phyloP scores from a whole-genome alignment of 2,797 vertebrate genomes.

The Buphagus erythrorhynchus region DNA sequence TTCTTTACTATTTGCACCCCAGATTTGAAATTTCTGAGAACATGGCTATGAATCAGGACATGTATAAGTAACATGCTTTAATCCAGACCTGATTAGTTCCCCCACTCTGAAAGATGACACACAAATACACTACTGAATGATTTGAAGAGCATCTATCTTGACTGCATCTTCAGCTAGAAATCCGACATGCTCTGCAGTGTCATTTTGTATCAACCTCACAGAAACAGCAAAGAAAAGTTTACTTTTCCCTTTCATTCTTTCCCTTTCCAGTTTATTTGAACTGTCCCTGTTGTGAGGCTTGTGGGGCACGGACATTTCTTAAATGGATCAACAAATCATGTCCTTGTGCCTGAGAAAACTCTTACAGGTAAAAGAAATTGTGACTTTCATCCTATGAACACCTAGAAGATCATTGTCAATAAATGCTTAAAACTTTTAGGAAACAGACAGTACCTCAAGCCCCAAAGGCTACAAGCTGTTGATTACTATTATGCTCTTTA shows the following conservation, averaged over 20 bases:
- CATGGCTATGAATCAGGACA: neutral
- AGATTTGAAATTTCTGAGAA: neutral
- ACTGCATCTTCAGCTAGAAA: neutral
- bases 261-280: neutral
- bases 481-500: neutral
- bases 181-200: neutral
- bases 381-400: neutral
- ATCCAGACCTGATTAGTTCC: neutral
- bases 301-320: neutral
- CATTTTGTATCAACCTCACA: neutral
- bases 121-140: neutral
- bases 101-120: neutral
- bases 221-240: neutral
- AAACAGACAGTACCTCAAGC: neutral
- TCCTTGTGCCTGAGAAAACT: neutral
- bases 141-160: neutral
- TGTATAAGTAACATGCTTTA: neutral
- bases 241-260: neutral
- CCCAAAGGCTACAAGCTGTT: neutral
- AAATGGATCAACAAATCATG: neutral
- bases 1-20: neutral
- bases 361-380: neutral
- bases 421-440: neutral
- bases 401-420: neutral
- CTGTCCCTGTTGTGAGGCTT: neutral